Evolutionary conservation across 1,140 invertebrate species (phyloP).

Genomic region (Leptinotarsa texana): DNA sequence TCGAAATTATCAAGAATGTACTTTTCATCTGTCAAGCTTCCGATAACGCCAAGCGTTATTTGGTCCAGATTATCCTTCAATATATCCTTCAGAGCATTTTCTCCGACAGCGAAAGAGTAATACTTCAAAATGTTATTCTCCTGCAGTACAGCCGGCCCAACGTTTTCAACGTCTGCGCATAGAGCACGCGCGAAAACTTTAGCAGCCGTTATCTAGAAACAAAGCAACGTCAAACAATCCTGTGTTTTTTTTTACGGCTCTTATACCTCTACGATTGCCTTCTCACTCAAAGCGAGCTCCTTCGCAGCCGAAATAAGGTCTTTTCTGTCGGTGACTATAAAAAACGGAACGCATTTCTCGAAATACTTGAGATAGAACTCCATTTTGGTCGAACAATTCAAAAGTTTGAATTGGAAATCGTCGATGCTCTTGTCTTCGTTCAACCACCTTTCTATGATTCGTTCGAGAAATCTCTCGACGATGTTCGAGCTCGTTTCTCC

Average conservation of each 20-base stretch:
- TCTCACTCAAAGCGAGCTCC: slow-evolving; percentile 45
- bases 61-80: slow-evolving; percentile 44
- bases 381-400: slow-evolving; percentile 46
- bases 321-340: slow-evolving; percentile 49
- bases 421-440: slow-evolving; percentile 32
- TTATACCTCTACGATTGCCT: slow-evolving; percentile 50
- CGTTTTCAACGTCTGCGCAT: slow-evolving; percentile 38
- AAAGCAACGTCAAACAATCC: too few relatives aligned
- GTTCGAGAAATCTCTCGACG: slow-evolving; percentile 54
- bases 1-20: slow-evolving; percentile 34
- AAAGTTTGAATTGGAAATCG: slow-evolving; percentile 52
- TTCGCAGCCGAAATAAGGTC: slow-evolving; percentile 39
- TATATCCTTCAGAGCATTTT: slow-evolving; percentile 38
- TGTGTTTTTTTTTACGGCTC: background rate
- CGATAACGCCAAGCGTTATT: slow-evolving; percentile 35
- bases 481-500: slow-evolving; percentile 42
- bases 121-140: slow-evolving; percentile 29
- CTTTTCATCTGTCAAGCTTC: slow-evolving; percentile 37
- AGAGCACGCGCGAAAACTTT: slow-evolving; percentile 38
- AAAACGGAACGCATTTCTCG: slow-evolving; percentile 51
- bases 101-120: slow-evolving; percentile 28
- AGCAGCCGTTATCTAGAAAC: slow-evolving; percentile 35
- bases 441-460: slow-evolving; percentile 48
- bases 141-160: slow-evolving; percentile 24
- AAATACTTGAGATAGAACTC: slow-evolving; percentile 57